A percentile compares a stretch with the other conserved stretches of the same genome.
These are phyloP conservation scores for Gobio gobio DNA, from an alignment of 2,113 vertebrate genomes.

Conservation along the genomic window DNA sequence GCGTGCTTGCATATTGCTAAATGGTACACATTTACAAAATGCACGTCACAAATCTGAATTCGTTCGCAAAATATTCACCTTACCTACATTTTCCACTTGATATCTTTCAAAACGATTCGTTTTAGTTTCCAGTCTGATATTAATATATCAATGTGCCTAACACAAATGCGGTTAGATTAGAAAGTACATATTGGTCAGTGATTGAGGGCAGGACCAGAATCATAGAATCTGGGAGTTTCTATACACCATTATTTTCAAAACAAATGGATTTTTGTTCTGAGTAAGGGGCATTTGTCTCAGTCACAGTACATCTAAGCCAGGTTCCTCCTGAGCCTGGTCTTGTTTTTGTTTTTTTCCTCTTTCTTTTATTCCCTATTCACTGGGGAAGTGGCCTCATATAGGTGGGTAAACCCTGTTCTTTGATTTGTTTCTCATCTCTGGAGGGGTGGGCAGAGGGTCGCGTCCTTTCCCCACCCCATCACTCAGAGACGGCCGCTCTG, in stretches of 20 bases:
- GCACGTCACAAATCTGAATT: constrained; percentile 47
- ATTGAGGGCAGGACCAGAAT: constrained; percentile 22
- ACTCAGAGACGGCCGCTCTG: constrained; percentile 2
- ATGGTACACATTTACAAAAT: constrained; percentile 57
- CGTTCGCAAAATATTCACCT: not conserved
- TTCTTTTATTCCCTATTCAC: constrained; percentile 11
- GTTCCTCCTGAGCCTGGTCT: constrained; percentile 4
- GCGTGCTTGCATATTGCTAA: constrained; percentile 71
- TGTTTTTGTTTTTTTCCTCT: not conserved
- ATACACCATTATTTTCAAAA: constrained; percentile 38
- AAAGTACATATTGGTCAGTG: constrained; percentile 41
- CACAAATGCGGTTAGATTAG: constrained; percentile 12
- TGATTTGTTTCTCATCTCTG: constrained; percentile 48
- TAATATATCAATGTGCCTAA: constrained; percentile 28
- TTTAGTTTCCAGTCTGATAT: constrained; percentile 25
- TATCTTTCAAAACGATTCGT: not conserved
- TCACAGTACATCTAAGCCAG: constrained; percentile 54
- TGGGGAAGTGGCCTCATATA: constrained; percentile 38
- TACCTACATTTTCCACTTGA: not conserved
- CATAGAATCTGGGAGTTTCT: constrained; percentile 35
- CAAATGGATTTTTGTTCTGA: constrained; percentile 11
- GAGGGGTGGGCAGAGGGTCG: not conserved
- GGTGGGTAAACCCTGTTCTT: constrained; percentile 57
- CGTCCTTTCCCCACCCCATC: constrained; percentile 12
- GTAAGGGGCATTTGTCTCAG: constrained; percentile 27